Base-by-base conservation (phyloP, 1,140 invertebrate species). In the Monomorium pharaonis region DNA sequence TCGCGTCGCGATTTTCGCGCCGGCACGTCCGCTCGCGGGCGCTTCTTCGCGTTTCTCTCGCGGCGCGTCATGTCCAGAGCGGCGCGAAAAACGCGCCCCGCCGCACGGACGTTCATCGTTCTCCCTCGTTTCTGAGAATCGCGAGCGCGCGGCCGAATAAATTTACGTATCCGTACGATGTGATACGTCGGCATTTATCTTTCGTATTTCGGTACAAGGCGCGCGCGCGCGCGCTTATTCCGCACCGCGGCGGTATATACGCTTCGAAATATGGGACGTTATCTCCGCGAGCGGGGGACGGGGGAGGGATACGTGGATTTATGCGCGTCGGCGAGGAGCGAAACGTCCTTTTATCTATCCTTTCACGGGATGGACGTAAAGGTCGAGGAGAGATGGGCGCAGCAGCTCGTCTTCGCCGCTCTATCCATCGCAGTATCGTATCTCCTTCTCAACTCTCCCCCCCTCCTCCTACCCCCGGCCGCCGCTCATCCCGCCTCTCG, bases 241-340 rank as follows among this genome's bases (percentile, higher is more conserved):
- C 65, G n/a, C n/a, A 37, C 37, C 2, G 5, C 2, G 21, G 7
- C 24, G 54, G 24, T 21, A 33, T 24, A 51, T 51, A 72, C 37
- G 10, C 51, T 83, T 83, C 78, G 78, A 72, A 83, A 83, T 83
- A 83, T 72, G 78, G 51, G 24, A 83, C 67, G 78, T 83, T 83
- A 83, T 83, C 78, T 83, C 78, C 67, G 62, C 33, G 24, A 14
- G n/a, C 44, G 33, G 16, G 27, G 58, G 6, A n/a, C n/a, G 65
- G 10, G 2, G n/a, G 37, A 2, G n/a, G 37, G 30, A 81, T 58
- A 58, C 67, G 67, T 72, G 67, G 67, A 83, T 83, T 83, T 83
- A 83, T 74, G 67, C 67, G 44, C 30, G 65, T 54, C 78, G 67
- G 33, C 78, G 78, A 56, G 33, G 63, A 56, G 24, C 58, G 30